Base-by-base conservation (phyloP, 2,888 invertebrate genomes). In the Xestobium rufovillosum region DNA sequence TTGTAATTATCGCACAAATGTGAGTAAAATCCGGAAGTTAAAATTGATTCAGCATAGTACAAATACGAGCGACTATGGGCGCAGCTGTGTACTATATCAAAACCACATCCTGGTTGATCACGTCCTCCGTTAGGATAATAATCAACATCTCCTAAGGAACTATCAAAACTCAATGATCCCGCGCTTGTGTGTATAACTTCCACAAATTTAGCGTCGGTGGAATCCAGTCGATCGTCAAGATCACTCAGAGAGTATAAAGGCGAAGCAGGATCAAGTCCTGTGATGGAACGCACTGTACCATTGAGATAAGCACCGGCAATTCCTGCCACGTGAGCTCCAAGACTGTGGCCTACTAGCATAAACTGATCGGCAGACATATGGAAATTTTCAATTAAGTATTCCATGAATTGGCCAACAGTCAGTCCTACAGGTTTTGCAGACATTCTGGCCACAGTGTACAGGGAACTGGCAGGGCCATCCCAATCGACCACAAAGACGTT, bases 11-110 rank as follows among this genome's bases (percentile, higher is more conserved):
- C n/a, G n/a, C n/a, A n/a, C n/a, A n/a, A n/a, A n/a, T n/a, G n/a
- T n/a, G n/a, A n/a, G n/a, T n/a, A n/a, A n/a, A n/a, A n/a, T n/a
- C n/a, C n/a, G n/a, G n/a, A n/a, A n/a, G n/a, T n/a, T n/a, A n/a
- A n/a, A n/a, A 71, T 46, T 0, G 70, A 62, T 53, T 72, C 71
- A 2, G 64, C 61, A 39, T 60, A 70, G 43, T 66, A 70, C 16
- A 49, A 12, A 30, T 63, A 64, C 2, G 71, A 55, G 26, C 69
- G 57, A 2, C 48, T 44, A 48, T 72, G 72, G 2, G 71, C 51
- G 47, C 72, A 72, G 10, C 49, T 31, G n/a, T 58, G 59, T 12
- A 33, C 6, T 2, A 44, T 4, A 28, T 48, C 45, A 2, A 41
- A 6, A 9, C 43, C 41, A 34, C 49, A 49, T 12, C 48, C 48